Conservation (phyloP, 2,888 invertebrate genomes). For the Macrophya annulata region DNA sequence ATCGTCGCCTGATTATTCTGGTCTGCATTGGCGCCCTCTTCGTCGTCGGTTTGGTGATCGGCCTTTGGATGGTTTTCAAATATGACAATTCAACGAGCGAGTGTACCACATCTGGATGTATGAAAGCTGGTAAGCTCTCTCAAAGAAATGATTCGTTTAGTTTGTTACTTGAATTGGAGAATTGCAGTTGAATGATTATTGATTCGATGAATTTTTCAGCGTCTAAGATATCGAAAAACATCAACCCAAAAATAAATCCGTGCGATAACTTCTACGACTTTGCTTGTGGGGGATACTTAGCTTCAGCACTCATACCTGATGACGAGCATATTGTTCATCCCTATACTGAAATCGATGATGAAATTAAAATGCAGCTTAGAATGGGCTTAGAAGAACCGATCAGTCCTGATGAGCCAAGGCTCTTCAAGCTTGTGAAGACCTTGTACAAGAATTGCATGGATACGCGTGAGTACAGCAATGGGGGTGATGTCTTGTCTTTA, state of each 20-base stretch:
- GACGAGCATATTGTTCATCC: slow-evolving; percentile 90
- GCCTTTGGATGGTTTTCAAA: too few species aligned
- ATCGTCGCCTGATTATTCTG: too few species aligned
- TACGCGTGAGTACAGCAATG: slow-evolving; percentile 84
- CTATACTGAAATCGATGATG: slow-evolving; percentile 88
- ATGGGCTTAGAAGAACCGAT: slow-evolving; percentile 85
- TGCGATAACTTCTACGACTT: slow-evolving; percentile 93
- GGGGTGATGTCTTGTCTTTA: background rate
- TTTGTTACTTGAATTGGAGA: background rate
- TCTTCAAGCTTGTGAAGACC: slow-evolving; percentile 89
- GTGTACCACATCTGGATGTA: too few species aligned
- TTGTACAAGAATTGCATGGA: slow-evolving; percentile 95
- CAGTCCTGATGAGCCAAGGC: slow-evolving; percentile 83
- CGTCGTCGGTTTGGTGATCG: too few species aligned
- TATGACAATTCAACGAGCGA: too few species aligned
- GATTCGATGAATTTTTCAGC: slow-evolving; percentile 79
- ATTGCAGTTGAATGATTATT: too few species aligned
- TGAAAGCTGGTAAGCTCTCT: too few species aligned
- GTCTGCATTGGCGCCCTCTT: too few species aligned
- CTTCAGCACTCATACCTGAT: slow-evolving; percentile 88
- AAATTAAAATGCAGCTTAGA: slow-evolving; percentile 88
- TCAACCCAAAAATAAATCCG: slow-evolving; percentile 87
- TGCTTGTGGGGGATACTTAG: slow-evolving; percentile 89
- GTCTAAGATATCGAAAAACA: slow-evolving; percentile 86
- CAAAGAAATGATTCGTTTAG: background rate